Evolutionary conservation across 2,888 invertebrate genomes (phyloP), one percentile per base, ranked within the genome.

Genomic region (Leptarthrus brevirostris): DNA sequence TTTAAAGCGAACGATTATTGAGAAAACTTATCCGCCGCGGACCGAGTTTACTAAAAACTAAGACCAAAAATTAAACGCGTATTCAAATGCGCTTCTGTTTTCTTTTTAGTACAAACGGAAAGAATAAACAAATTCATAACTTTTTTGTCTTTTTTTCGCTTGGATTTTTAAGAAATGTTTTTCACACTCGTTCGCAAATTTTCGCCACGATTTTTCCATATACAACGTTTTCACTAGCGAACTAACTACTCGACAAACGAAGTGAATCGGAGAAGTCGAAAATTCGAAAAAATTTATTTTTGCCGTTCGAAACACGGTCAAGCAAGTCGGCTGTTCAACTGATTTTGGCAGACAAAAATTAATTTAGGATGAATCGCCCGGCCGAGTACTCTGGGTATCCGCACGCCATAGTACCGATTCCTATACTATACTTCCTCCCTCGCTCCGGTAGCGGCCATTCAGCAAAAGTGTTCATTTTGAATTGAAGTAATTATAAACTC

Each of bases 341-440:
- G 69, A 52, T 12, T 69, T 52, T 52, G 69, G 49, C 24, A 52
- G 69, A 49, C 20, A 22, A 22, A 44, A 69, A 69, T 69, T 69
- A 69, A 69, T 69, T 69, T 52, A n/a, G 34, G 52, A 52, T 69
- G 69, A 69, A 52, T 69, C 52, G 69, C 34, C 14, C 69, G 69
- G 34, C 20, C 12, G 18, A 18, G 30, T 40, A 40, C n/a, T 40
- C 40, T 40, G n/a, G 3, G 40, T 40, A 12, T 40, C n/a, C n/a
- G 5, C 47, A n/a, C n/a, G 5, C 12, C 47, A 47, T 8, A 5
- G n/a, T 47, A 14, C 47, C 47, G 4, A 47, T 47, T 5, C 16
- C 47, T n/a, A n/a, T n/a, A n/a, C n/a, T n/a, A n/a, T n/a, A n/a
- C n/a, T 47, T n/a, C 47, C 47, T 47, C 47, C 4, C 30, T 5